phyloP scores from a whole-genome alignment of 2,888 invertebrate genomes.

The Hemistola chrysoprasaria region DNA sequence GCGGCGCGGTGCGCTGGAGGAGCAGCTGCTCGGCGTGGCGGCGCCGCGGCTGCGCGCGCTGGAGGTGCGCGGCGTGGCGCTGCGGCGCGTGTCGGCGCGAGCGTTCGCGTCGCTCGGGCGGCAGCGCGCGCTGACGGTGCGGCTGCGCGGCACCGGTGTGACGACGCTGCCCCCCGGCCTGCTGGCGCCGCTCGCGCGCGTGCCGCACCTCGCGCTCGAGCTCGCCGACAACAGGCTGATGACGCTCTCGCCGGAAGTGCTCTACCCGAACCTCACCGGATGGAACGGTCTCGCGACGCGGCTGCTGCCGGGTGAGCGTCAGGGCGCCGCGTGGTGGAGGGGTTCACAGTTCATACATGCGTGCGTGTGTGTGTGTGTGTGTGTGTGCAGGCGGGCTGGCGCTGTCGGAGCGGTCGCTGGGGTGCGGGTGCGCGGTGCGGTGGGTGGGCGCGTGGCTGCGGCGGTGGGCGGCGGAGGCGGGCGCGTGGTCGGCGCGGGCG shows the following conservation, averaged over 20 bases:
- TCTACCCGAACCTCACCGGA: constrained; percentile 90
- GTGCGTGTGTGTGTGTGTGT: not conserved
- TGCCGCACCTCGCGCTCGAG: constrained; percentile 90
- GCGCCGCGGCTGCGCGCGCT: constrained; percentile 88
- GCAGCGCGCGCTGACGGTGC: constrained; percentile 85
- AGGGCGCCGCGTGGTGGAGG: constrained; percentile 26
- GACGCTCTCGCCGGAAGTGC: constrained; percentile 87
- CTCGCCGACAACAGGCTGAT: constrained; percentile 88
- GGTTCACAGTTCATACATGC: not conserved
- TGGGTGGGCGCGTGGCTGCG: constrained; percentile 94
- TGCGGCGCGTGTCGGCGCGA: constrained; percentile 85
- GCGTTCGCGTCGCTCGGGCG: constrained; percentile 87
- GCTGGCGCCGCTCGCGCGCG: constrained; percentile 85
- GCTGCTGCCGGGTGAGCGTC: constrained; percentile 86
- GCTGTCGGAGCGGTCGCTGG: constrained; percentile 89
- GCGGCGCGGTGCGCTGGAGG: constrained; percentile 84
- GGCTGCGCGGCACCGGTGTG: constrained; percentile 87
- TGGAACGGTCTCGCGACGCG: constrained; percentile 93
- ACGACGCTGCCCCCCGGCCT: constrained; percentile 88
- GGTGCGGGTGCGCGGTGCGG: constrained; percentile 91
- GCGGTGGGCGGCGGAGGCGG: constrained; percentile 92
- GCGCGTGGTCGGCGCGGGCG: constrained; percentile 75
- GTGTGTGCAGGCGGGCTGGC: constrained; percentile 86
- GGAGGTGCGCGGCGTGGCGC: constrained; percentile 87
- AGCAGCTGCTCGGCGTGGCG: constrained; percentile 86